Base-by-base conservation (phyloP, 2,888 invertebrate genomes). In the Cartodere bifasciata region DNA sequence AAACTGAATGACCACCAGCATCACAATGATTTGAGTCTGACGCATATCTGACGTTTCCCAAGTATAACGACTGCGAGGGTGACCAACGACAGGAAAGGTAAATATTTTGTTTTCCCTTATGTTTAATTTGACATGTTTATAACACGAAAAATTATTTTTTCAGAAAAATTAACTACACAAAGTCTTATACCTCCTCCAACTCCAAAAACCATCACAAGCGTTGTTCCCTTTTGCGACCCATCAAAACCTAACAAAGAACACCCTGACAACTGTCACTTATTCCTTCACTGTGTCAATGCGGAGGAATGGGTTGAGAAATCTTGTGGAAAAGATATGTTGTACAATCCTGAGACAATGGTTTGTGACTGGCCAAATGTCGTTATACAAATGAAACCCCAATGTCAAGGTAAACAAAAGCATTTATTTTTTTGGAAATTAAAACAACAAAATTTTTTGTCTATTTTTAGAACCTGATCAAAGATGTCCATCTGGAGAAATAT, bases 181-280 rank as follows among this genome's bases (percentile, higher is more conserved):
- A n/a, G n/a, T n/a, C n/a, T n/a, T n/a, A n/a, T n/a, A n/a, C n/a
- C n/a, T n/a, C n/a, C n/a, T n/a, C n/a, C n/a, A n/a, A n/a, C n/a
- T n/a, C n/a, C n/a, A n/a, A n/a, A n/a, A n/a, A n/a, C n/a, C n/a
- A n/a, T n/a, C n/a, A n/a, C n/a, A n/a, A n/a, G n/a, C n/a, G n/a
- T n/a, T n/a, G n/a, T n/a, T n/a, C n/a, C n/a, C n/a, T n/a, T n/a
- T n/a, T n/a, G n/a, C n/a, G 60, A 68, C 52, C 47, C 66, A 0
- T 49, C 54, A 1, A 61, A 63, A 9, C 73, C 75, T 1, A 68
- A 70, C 50, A 62, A 67, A 47, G 66, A 70, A 9, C 75, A 75
- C 54, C 70, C 72, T 0, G 64, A 58, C 1, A 71, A 82, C 54
- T 85, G 84, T 48, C 62, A 64, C 42, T 62, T 70, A 48, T 85